phyloP scores from a whole-genome alignment of 2,888 invertebrate genomes.

The Ectemnius cavifrons region DNA sequence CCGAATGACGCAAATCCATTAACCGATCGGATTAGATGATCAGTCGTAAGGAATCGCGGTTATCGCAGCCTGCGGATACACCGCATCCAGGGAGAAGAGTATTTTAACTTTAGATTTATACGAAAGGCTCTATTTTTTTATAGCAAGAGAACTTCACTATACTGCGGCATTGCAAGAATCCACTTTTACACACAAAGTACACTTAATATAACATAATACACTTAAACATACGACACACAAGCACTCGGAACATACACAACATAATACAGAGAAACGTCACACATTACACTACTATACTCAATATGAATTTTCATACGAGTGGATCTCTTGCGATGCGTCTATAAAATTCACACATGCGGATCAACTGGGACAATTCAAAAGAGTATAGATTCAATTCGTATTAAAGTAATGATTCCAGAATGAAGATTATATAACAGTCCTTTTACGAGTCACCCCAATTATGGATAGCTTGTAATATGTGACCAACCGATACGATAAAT shows the following conservation, averaged over 20 bases:
- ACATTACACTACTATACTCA: constrained; percentile 6
- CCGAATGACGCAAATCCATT: too few species aligned
- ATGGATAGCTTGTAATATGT: constrained; percentile 21
- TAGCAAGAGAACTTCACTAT: background rate
- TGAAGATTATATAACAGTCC: constrained; percentile 11
- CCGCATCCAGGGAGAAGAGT: too few species aligned
- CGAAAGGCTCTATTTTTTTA: constrained; percentile 10
- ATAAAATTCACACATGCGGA: constrained; percentile 12
- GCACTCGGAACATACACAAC: background rate
- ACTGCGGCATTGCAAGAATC: background rate
- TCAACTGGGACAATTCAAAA: too few species aligned
- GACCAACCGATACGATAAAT: constrained; percentile 41
- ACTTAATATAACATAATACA: background rate
- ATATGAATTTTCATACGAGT: background rate
- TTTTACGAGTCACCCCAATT: constrained; percentile 23
- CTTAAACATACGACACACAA: background rate
- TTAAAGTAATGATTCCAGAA: too few species aligned
- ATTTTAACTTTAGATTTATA: constrained; percentile 6
- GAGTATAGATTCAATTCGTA: too few species aligned
- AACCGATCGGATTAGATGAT: too few species aligned
- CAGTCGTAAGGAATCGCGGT: too few species aligned
- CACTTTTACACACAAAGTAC: background rate
- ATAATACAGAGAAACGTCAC: background rate
- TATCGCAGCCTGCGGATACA: too few species aligned
- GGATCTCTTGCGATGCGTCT: background rate